Base-by-base conservation (phyloP, 2,113 vertebrate species). In the Platysternon megacephalum region DNA sequence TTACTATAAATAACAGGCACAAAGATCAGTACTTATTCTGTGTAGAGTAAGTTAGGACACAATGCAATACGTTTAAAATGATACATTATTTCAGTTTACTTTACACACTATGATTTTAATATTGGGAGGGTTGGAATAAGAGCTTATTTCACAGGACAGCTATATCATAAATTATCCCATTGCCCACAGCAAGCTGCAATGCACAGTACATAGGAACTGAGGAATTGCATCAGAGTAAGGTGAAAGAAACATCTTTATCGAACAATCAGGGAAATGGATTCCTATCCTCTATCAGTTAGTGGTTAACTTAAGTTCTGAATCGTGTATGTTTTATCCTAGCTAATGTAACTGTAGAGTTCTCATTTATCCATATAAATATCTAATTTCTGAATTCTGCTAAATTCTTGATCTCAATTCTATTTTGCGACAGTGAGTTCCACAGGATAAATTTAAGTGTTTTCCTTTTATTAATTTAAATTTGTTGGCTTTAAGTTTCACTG, bases 121-220 rank as follows among this genome's bases (percentile, higher is more conserved):
- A 42, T 49, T 0, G 0, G 8, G 12, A 39, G 42, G 74, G 11
- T 16, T 21, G 0, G 0, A 35, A 86, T 48, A 84, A 53, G 61
- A 86, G 65, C 26, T 86, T 83, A 58, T 11, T 8, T 84, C 5
- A 0, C 44, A 48, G 42, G 35, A 39, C 65, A n/a, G n/a, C 17
- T 68, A 19, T n/a, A 68, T 19, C 35, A 68, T 68, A 68, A 68
- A 68, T 68, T 1, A 0, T 39, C 16, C 42, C 12, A 52, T 74
- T 86, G 52, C 48, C 24, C 1, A 0, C 49, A 76, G 53, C 42
- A 35, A 39, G 83, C 42, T 88, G 39, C 72, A 52, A 14, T 82
- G 22, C n/a, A n/a, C 24, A 7, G 53, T 32, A 24, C 42, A 42
- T 29, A 5, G 53, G 22, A 82, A 32, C 74, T 48, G 32, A 61